Evolutionary conservation across 2,113 vertebrate species (phyloP), one percentile per base, ranked within the genome.

Genomic region (Hystrix brachyura): DNA sequence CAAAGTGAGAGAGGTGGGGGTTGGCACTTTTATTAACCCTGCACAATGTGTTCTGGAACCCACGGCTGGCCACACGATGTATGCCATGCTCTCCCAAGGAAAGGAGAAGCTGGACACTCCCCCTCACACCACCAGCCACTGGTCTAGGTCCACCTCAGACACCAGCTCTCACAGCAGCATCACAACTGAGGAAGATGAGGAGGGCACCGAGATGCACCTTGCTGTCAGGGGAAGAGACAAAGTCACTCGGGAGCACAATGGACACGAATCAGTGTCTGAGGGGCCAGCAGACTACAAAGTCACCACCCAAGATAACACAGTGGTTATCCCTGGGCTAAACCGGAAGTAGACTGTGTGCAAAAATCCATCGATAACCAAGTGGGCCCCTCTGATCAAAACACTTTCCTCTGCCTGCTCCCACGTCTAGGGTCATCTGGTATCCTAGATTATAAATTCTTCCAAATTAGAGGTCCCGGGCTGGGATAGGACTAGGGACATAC

Each of bases 61-160:
- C 23, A 43, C 69, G 11, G 11, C 43, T 38, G 43, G 1, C n/a
- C 69, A 43, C 15, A 48, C 1, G 1, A 19, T 15, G 4, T 71
- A 15, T 7, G 7, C 11, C 15, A 21, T 32, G 32, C 1, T 88
- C 13, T 62, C 72, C 23, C 83, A 85, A 53, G 4, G 7, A 5
- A 46, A 11, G 46, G 65, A 82, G 51, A 81, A 85, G 17, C 1
- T 93, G 46, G 64, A 69, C 11, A 11, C 3, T 21, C 14, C 69
- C 8, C 11, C 4, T 64, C 5, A 43, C 34, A 38, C 69, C 55
- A 13, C 17, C 67, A 83, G 29, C 13, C 53, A 53, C 32, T 2
- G 4, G 62, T 46, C 53, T 10, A 15, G 1, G 4, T 25, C 74
- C 0, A 0, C 6, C 25, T 81, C 91, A 0, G 0, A 88, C 15